Conservation (phyloP, 2,888 invertebrate genomes). For the Tachina lurida region DNA sequence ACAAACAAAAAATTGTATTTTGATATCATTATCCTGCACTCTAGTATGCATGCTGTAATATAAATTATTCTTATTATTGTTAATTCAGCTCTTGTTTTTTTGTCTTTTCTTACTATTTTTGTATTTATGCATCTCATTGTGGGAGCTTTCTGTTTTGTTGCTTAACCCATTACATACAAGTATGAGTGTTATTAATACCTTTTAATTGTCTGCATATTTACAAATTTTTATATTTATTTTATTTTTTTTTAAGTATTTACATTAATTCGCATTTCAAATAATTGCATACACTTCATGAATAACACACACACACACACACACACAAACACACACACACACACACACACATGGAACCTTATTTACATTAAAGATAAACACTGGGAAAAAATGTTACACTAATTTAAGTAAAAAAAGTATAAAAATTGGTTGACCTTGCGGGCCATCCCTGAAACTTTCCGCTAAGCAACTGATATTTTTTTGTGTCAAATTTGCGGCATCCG, state of each 20-base stretch:
- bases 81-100: not conserved
- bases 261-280: slow-evolving; percentile 40
- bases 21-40: too few species aligned
- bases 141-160: not conserved
- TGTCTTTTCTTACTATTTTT: not conserved
- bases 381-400: too few species aligned
- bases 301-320: not conserved
- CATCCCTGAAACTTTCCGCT: too few species aligned
- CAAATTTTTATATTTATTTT: slow-evolving; percentile 24
- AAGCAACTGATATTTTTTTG: too few species aligned
- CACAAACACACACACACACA: not conserved
- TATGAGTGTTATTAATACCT: slow-evolving; percentile 26
- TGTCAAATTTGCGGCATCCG: too few species aligned
- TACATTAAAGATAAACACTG: too few species aligned
- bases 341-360: not conserved
- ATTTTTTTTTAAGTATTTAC: slow-evolving; percentile 33
- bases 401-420: too few species aligned
- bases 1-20: too few species aligned
- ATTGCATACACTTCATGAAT: not conserved
- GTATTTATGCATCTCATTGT: not conserved
- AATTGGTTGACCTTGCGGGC: too few species aligned
- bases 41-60: too few species aligned
- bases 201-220: slow-evolving; percentile 23
- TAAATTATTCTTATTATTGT: too few species aligned
- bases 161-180: not conserved